These are phyloP conservation scores for Lepisosteus oculatus DNA, from an alignment of 2,113 vertebrate genomes.

Conservation along the genomic window DNA sequence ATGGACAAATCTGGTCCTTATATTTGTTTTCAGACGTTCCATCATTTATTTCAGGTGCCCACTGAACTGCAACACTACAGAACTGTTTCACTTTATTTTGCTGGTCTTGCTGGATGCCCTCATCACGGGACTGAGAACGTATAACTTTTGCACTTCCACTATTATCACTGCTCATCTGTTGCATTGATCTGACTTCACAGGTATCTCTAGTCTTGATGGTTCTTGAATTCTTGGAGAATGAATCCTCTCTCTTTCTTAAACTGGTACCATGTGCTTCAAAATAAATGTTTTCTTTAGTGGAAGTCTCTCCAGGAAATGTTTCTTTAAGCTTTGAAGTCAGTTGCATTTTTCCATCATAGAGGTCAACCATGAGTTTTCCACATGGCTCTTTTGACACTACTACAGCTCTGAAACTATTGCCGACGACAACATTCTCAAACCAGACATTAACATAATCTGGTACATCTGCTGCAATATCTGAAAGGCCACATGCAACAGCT, in stretches of 20 bases:
- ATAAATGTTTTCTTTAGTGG: slow-evolving; percentile 19
- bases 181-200: not conserved
- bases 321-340: slow-evolving; percentile 78
- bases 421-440: slow-evolving; percentile 72
- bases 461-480: slow-evolving; percentile 64
- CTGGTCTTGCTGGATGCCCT: not conserved
- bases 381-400: slow-evolving; percentile 78
- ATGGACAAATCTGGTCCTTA: not conserved
- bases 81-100: slow-evolving; percentile 11
- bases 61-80: slow-evolving; percentile 12
- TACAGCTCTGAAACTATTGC: slow-evolving; percentile 66
- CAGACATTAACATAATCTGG: slow-evolving; percentile 62
- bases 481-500: slow-evolving; percentile 79
- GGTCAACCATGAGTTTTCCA: slow-evolving; percentile 80
- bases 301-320: slow-evolving; percentile 49
- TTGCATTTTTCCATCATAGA: slow-evolving; percentile 73
- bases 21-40: not conserved
- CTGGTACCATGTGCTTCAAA: slow-evolving; percentile 10
- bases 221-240: slow-evolving; percentile 6
- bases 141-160: not conserved
- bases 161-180: not conserved
- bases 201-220: not conserved
- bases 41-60: not conserved
- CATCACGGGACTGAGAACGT: not conserved
- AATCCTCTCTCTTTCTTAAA: slow-evolving; percentile 19